phyloP scores from a whole-genome alignment of 1,140 invertebrate genomes.

The Temnothorax nylanderi region DNA sequence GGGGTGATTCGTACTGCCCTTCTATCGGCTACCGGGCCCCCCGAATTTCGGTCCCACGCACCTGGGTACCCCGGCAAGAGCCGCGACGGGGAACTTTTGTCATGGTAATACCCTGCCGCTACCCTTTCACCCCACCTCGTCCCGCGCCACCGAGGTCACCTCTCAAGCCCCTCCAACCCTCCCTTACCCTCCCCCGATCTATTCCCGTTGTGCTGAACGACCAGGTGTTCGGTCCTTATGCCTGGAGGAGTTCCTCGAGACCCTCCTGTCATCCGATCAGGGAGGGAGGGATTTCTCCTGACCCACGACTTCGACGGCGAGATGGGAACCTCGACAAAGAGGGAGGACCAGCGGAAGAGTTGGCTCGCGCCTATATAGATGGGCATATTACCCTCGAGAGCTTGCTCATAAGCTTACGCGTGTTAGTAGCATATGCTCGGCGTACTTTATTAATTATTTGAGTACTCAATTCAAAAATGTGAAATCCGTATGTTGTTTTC shows the following conservation, averaged over 20 bases:
- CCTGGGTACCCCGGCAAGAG: constrained; percentile 78
- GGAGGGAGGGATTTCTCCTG: constrained; percentile 69
- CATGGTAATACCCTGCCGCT: constrained; percentile 78
- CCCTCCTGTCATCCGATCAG: constrained; percentile 76
- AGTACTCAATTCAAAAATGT: not conserved
- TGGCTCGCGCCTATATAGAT: constrained; percentile 67
- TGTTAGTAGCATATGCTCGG: not conserved
- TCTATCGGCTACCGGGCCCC: constrained; percentile 77
- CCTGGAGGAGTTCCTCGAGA: constrained; percentile 75
- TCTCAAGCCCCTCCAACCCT: constrained; percentile 53
- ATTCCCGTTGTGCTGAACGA: constrained; percentile 68
- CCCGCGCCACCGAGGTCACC: constrained; percentile 36
- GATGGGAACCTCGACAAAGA: constrained; percentile 66
- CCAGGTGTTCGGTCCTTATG: constrained; percentile 79
- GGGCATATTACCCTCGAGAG: constrained; percentile 33
- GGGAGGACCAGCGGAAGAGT: constrained; percentile 35
- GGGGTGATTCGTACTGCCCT: constrained; percentile 82
- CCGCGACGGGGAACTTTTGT: constrained; percentile 78
- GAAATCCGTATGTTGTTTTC: not conserved
- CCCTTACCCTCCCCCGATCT: constrained; percentile 46
- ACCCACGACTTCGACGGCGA: constrained; percentile 66
- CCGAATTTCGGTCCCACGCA: constrained; percentile 82
- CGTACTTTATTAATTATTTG: not conserved
- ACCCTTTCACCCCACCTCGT: constrained; percentile 59
- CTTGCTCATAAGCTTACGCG: constrained; percentile 3